These are phyloP conservation scores for Rhinopomastus cyanomelas DNA, from an alignment of 2,113 vertebrate species.

Conservation along the genomic window DNA sequence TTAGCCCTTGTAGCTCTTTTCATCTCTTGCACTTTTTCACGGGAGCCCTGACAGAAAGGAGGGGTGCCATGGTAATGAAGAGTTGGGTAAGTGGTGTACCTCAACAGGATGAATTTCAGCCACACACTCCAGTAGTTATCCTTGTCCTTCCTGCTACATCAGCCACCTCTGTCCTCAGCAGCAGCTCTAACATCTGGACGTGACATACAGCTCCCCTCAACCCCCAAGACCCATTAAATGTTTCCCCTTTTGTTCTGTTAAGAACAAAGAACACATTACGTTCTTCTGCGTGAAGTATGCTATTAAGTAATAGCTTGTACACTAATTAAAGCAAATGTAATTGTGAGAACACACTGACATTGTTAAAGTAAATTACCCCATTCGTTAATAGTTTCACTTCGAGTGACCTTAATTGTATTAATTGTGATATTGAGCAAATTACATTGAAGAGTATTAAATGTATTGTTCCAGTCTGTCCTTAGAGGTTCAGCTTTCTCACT, in stretches of 20 bases:
- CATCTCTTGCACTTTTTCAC: neutral
- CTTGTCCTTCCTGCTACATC: slow-evolving; percentile 20
- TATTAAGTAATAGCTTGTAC: slow-evolving; percentile 79
- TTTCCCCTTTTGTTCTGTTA: slow-evolving; percentile 59
- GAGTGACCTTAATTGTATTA: slow-evolving; percentile 82
- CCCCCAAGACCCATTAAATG: slow-evolving; percentile 51
- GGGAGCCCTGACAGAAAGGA: neutral
- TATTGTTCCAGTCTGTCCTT: slow-evolving; percentile 73
- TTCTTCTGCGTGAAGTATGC: slow-evolving; percentile 70
- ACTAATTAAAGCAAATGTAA: slow-evolving; percentile 80
- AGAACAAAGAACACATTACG: slow-evolving; percentile 69
- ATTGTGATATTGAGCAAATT: slow-evolving; percentile 78
- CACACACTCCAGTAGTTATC: neutral
- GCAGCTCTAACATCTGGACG: neutral
- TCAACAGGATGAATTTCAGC: neutral
- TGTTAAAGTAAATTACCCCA: slow-evolving; percentile 79
- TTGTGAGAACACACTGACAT: slow-evolving; percentile 79
- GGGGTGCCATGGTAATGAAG: neutral
- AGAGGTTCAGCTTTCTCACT: slow-evolving; percentile 70
- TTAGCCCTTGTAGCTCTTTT: no score
- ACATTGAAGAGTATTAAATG: slow-evolving; percentile 79
- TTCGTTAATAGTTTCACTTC: slow-evolving; percentile 80
- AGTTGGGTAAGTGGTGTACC: neutral
- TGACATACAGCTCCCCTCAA: neutral
- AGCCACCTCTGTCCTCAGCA: slow-evolving; percentile 10